phyloP scores from a whole-genome alignment of 2,888 invertebrate species.

The Tiliacea aurago region DNA sequence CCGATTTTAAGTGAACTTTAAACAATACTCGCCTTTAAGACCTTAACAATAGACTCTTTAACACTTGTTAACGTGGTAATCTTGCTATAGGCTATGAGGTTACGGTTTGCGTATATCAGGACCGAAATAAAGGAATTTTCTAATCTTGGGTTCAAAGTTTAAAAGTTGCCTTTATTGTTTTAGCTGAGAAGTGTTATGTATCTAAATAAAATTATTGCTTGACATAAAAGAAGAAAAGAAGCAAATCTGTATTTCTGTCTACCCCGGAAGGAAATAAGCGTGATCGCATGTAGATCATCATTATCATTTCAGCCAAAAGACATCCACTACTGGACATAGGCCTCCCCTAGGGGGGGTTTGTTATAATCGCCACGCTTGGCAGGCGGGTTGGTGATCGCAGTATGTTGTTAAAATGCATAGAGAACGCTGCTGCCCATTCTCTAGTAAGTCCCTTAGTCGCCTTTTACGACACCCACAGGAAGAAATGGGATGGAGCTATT shows the following conservation, averaged over 20 bases:
- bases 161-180: neutral
- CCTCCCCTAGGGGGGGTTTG: no score
- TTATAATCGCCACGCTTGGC: no score
- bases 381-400: no score
- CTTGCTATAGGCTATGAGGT: conserved; percentile 66
- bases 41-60: conserved; percentile 76
- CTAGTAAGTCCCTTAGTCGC: no score
- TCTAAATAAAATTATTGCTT: neutral
- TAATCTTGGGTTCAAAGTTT: neutral
- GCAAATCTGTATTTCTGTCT: neutral
- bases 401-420: no score
- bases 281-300: neutral
- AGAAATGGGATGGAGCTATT: no score
- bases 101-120: conserved; percentile 18
- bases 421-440: no score
- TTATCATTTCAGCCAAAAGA: no score
- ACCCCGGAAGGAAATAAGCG: neutral
- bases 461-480: no score
- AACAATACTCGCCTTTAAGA: conserved; percentile 77
- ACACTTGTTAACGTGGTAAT: conserved; percentile 80
- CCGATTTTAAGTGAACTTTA: conserved; percentile 70
- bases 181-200: neutral
- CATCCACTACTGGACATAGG: no score
- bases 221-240: neutral
- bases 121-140: neutral